Percentiles rank a stretch among this genome's conserved stretches.
Evolutionary conservation across 2,888 invertebrate genomes (phyloP).

Genomic region (Ditula angustiorana): DNA sequence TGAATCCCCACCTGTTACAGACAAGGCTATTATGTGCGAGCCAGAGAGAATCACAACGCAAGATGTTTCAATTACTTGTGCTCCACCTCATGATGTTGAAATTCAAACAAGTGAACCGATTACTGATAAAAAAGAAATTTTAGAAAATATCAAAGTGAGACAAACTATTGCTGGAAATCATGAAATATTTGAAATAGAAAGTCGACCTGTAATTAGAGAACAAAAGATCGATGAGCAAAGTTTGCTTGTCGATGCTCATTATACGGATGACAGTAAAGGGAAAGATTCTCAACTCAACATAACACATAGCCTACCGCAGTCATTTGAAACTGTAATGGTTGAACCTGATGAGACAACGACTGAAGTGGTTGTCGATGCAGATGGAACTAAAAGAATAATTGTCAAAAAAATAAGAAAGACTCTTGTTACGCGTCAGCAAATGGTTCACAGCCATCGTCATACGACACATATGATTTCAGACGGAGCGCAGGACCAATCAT

Average conservation of each 20-base stretch:
- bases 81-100: constrained; percentile 85
- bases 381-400: constrained; percentile 92
- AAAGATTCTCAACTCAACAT: constrained; percentile 89
- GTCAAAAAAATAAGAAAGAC: constrained; percentile 90
- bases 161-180: constrained; percentile 87
- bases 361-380: constrained; percentile 92
- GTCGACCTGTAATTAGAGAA: constrained; percentile 84
- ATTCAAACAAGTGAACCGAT: constrained; percentile 86
- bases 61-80: constrained; percentile 82
- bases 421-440: constrained; percentile 88
- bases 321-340: constrained; percentile 92
- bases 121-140: constrained; percentile 76
- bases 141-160: constrained; percentile 88
- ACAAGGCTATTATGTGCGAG: constrained; percentile 75
- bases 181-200: constrained; percentile 90
- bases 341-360: constrained; percentile 94
- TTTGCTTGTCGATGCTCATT: constrained; percentile 90
- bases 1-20: constrained; percentile 68
- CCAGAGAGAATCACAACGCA: constrained; percentile 69
- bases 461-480: constrained; percentile 83
- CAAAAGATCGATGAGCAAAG: constrained; percentile 84
- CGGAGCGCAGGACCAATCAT: constrained; percentile 87
- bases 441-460: constrained; percentile 86
- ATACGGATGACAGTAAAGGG: constrained; percentile 82
- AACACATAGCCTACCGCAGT: constrained; percentile 89